Percentiles rank a stretch among this genome's conserved stretches.
Conservation (phyloP, 2,113 vertebrate species). For the Dascyllus trimaculatus region DNA sequence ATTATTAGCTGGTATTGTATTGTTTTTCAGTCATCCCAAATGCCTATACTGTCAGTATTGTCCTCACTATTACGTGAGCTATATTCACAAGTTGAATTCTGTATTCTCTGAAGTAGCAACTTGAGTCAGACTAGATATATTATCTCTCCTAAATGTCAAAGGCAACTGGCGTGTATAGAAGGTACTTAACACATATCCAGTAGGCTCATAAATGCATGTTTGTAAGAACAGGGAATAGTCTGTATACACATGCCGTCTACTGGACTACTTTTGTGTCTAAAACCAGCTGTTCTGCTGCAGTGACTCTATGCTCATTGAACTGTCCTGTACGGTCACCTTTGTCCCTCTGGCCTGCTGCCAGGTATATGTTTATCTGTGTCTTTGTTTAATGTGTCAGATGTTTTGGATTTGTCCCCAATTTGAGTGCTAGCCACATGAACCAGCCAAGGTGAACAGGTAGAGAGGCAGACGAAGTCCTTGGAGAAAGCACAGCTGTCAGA, state of each 20-base stretch:
- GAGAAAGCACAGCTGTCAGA: slow-evolving; percentile 77
- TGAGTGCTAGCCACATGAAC: slow-evolving; percentile 38
- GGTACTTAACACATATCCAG: not conserved
- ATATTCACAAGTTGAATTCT: not conserved
- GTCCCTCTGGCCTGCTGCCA: slow-evolving; percentile 61
- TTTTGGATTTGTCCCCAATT: slow-evolving; percentile 32
- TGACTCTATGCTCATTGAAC: slow-evolving; percentile 50
- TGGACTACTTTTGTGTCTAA: slow-evolving; percentile 5
- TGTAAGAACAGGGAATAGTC: slow-evolving; percentile 1
- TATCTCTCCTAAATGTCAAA: not conserved
- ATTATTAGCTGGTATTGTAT: not conserved
- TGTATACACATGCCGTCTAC: not conserved
- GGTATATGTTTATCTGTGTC: slow-evolving; percentile 67
- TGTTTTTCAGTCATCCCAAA: not conserved
- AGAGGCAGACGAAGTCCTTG: slow-evolving; percentile 64
- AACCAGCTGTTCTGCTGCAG: slow-evolving; percentile 37
- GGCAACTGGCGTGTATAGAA: not conserved
- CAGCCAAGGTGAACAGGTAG: slow-evolving; percentile 70
- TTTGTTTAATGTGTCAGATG: slow-evolving; percentile 72
- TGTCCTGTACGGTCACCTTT: slow-evolving; percentile 60
- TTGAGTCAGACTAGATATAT: not conserved
- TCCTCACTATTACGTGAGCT: not conserved
- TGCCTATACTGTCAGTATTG: not conserved
- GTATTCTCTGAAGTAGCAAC: not conserved
- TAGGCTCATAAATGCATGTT: not conserved